Conservation (phyloP, 2,113 vertebrate genomes). For the Gymnorhina tibicen region DNA sequence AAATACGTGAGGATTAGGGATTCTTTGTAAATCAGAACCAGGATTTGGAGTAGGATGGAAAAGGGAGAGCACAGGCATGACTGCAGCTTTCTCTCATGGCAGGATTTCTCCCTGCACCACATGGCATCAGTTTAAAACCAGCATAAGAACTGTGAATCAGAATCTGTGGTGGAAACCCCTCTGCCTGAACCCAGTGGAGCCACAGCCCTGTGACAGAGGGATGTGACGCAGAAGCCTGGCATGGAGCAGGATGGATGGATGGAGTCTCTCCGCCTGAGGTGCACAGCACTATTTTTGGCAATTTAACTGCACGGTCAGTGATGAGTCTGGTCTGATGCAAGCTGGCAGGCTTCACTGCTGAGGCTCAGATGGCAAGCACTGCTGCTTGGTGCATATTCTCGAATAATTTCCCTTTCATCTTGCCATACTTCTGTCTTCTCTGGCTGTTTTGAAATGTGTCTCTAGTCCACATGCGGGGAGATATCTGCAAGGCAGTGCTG, state of each 20-base stretch:
- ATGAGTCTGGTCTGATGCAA: background rate
- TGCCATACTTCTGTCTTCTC: background rate
- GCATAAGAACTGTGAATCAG: background rate
- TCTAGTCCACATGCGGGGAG: background rate
- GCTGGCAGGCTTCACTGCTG: background rate
- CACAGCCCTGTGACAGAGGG: background rate
- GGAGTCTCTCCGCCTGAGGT: background rate
- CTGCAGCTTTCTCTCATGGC: background rate
- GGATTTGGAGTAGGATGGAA: background rate
- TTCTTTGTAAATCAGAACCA: background rate
- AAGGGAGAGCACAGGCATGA: background rate
- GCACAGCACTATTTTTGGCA: background rate
- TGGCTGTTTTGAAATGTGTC: background rate
- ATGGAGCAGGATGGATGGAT: background rate
- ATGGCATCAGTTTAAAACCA: background rate
- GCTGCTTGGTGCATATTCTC: background rate
- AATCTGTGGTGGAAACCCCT: background rate
- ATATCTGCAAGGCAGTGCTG: background rate
- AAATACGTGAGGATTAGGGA: background rate
- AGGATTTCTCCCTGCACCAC: background rate
- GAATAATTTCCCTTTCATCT: background rate
- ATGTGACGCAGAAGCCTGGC: background rate
- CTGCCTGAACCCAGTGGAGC: fast-evolving
- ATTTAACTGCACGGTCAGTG: background rate
- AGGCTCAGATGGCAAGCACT: background rate